These are phyloP conservation scores for Sorex fumeus DNA, from an alignment of 2,113 vertebrate genomes.

Conservation along the genomic window DNA sequence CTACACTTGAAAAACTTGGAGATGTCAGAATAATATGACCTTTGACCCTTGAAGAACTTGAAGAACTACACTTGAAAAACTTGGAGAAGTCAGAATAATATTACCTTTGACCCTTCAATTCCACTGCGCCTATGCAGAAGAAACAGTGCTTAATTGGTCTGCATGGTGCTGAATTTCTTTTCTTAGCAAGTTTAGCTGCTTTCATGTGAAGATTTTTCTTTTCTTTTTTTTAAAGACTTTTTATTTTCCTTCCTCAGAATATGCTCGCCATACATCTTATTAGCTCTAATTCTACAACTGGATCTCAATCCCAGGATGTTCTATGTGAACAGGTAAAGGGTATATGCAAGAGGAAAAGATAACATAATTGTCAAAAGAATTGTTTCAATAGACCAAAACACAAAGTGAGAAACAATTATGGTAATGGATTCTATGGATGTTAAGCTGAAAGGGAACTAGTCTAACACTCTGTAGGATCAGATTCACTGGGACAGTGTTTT, in stretches of 20 bases:
- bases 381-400: not conserved
- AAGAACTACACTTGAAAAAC: not conserved
- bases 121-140: not conserved
- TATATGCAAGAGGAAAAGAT: not conserved
- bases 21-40: not conserved
- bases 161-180: not conserved
- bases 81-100: not conserved
- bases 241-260: not conserved
- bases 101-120: not conserved
- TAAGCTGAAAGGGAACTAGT: not conserved
- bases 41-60: too few species aligned
- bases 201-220: not conserved
- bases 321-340: not conserved
- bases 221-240: too few species aligned
- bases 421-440: not conserved
- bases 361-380: not conserved
- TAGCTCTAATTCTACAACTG: not conserved
- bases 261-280: not conserved
- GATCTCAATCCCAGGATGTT: not conserved
- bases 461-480: not conserved
- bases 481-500: not conserved
- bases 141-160: not conserved
- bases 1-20: not conserved
- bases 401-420: not conserved
- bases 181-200: not conserved